Percentiles rank a stretch among this genome's conserved stretches.
Conservation (phyloP, 2,888 invertebrate species). For the Plebejus argus region DNA sequence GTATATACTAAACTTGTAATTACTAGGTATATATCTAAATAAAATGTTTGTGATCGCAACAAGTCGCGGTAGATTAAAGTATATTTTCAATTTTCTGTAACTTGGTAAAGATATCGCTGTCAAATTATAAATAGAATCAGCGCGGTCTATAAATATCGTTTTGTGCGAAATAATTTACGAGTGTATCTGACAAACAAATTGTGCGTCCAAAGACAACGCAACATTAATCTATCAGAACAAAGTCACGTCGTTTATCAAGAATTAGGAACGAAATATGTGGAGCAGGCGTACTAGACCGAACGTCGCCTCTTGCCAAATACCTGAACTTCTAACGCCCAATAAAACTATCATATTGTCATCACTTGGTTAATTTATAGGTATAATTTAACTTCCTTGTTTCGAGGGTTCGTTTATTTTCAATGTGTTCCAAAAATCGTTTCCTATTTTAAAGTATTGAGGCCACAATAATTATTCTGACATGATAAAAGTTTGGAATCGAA, state of each 20-base stretch:
- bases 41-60: no score
- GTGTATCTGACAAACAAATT: slow-evolving; percentile 20
- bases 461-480: not conserved
- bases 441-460: not conserved
- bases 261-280: slow-evolving; percentile 19
- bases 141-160: not conserved
- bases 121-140: slow-evolving; percentile 7
- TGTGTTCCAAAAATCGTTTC: not conserved
- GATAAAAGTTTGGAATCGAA: not conserved
- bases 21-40: no score
- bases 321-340: slow-evolving; percentile 24
- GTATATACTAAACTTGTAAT: no score
- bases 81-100: not conserved
- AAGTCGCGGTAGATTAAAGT: no score
- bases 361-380: slow-evolving; percentile 15
- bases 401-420: not conserved
- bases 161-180: slow-evolving; percentile 24
- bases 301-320: slow-evolving; percentile 21
- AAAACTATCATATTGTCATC: slow-evolving; percentile 28
- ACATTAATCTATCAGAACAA: slow-evolving; percentile 28
- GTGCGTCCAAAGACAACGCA: slow-evolving; percentile 10
- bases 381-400: slow-evolving; percentile 21
- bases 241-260: slow-evolving; percentile 27
- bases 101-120: not conserved
- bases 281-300: not conserved